Evolutionary conservation across 2,113 vertebrate genomes (phyloP).

Genomic region (Thalassoma bifasciatum): DNA sequence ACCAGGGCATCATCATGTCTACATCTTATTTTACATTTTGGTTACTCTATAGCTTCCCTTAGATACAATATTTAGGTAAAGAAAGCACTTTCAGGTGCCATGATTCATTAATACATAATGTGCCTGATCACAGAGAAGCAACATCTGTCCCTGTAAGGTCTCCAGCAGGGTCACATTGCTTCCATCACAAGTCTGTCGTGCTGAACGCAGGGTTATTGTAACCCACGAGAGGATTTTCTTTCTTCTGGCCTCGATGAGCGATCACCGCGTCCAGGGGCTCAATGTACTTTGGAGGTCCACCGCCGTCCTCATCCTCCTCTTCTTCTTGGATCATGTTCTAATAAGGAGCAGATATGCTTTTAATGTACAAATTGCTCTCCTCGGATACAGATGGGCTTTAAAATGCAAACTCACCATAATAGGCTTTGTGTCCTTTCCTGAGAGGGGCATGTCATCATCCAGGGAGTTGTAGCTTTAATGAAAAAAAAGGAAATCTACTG

Average conservation of each 20-base stretch:
- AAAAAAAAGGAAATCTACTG: slow-evolving; percentile 5
- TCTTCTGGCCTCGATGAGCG: slow-evolving; percentile 54
- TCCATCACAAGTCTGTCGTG: slow-evolving; percentile 88
- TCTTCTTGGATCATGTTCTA: slow-evolving; percentile 65
- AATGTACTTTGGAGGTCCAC: slow-evolving; percentile 10
- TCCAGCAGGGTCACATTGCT: neutral
- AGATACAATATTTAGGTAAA: neutral
- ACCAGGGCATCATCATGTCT: neutral
- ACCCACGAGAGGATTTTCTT: neutral
- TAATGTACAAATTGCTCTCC: neutral
- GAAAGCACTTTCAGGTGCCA: neutral
- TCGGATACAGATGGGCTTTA: slow-evolving; percentile 2
- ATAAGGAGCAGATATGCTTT: slow-evolving; percentile 2
- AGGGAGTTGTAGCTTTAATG: slow-evolving; percentile 87
- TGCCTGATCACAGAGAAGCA: slow-evolving; percentile 16
- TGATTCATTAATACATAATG: neutral
- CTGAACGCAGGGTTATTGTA: slow-evolving; percentile 80
- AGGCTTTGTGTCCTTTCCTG: slow-evolving; percentile 52
- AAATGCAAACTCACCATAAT: slow-evolving; percentile 68
- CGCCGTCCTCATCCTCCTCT: slow-evolving; percentile 30
- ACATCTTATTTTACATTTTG: slow-evolving; percentile 9
- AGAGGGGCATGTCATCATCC: slow-evolving; percentile 78
- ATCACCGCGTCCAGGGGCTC: slow-evolving; percentile 85
- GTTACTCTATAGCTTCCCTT: slow-evolving; percentile 6
- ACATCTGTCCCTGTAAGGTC: slow-evolving; percentile 8